These are phyloP conservation scores for Pasiphila rectangulata DNA, from an alignment of 2,888 invertebrate species.

Conservation along the genomic window DNA sequence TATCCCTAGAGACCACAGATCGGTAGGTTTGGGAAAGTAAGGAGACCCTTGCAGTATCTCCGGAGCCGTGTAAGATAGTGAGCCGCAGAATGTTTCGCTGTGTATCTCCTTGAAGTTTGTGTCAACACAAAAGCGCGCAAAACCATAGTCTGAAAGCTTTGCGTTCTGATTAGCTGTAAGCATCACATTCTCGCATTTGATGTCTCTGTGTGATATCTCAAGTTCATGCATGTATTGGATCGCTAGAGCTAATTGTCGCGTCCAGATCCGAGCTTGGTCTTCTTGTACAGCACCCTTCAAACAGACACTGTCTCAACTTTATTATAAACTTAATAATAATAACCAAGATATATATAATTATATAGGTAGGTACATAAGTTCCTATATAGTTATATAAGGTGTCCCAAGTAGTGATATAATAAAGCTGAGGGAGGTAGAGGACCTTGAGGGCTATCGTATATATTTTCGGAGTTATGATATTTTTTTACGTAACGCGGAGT, in stretches of 20 bases:
- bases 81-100: constrained; percentile 92
- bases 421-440: no score
- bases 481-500: no score
- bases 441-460: no score
- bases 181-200: constrained; percentile 92
- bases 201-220: constrained; percentile 88
- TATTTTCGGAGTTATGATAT: neutral
- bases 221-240: constrained; percentile 88
- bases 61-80: constrained; percentile 92
- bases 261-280: constrained; percentile 86
- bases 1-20: constrained; percentile 90
- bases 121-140: constrained; percentile 80
- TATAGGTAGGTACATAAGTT: no score
- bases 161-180: constrained; percentile 87
- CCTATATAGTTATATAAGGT: no score
- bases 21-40: constrained; percentile 86
- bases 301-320: no score
- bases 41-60: constrained; percentile 90
- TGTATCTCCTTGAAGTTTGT: constrained; percentile 68
- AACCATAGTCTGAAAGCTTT: constrained; percentile 92
- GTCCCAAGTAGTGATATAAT: no score
- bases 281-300: constrained; percentile 82
- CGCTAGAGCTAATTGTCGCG: constrained; percentile 84
- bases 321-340: no score
- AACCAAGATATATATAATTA: no score